Evolutionary conservation across 2,797 vertebrate genomes (phyloP).

Genomic region (Coccyzus lansbergi): DNA sequence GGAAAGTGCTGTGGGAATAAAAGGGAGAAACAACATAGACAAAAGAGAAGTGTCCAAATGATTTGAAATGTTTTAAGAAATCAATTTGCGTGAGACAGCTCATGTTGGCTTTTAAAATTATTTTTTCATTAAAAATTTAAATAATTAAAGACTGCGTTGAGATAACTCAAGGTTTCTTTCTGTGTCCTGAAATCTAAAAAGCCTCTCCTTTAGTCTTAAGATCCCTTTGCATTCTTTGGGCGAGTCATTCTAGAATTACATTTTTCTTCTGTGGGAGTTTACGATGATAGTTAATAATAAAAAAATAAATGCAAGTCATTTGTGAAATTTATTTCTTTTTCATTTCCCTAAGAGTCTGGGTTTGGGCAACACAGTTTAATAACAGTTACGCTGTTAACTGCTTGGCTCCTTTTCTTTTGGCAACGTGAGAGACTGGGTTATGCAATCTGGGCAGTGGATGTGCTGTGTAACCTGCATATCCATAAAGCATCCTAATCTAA

Average conservation of each 20-base stretch:
- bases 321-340: neutral
- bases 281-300: neutral
- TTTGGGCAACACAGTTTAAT: neutral
- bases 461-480: neutral
- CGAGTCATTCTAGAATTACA: neutral
- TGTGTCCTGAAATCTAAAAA: neutral
- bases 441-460: neutral
- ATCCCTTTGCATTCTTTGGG: neutral
- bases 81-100: neutral
- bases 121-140: constrained; percentile 52
- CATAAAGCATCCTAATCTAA: constrained; percentile 18
- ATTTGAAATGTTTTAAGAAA: constrained; percentile 47
- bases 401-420: neutral
- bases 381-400: neutral
- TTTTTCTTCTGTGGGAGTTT: neutral
- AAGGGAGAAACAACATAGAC: neutral
- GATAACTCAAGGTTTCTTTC: neutral
- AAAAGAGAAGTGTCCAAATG: neutral
- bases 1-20: neutral
- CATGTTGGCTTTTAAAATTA: constrained; percentile 19
- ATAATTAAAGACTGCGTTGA: constrained; percentile 15
- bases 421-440: neutral
- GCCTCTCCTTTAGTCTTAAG: neutral
- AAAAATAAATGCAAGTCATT: neutral
- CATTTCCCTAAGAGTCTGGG: neutral